phyloP scores from a whole-genome alignment of 2,888 invertebrate genomes.

The Mycalesis mineus region DNA sequence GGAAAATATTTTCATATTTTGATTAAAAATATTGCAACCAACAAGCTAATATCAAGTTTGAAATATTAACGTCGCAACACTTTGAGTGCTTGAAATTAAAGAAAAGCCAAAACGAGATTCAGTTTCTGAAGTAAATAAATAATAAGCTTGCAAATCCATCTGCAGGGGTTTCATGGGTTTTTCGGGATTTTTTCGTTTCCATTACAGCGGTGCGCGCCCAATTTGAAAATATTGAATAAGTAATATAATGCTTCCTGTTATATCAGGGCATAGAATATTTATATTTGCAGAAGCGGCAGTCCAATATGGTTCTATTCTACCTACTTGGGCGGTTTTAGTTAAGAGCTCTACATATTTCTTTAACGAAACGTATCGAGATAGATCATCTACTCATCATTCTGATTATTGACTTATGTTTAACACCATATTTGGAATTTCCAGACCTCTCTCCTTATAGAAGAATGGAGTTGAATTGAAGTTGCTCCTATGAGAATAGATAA shows the following conservation, averaged over 20 bases:
- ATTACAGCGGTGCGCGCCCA: slow-evolving; percentile 66
- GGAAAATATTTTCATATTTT: not conserved
- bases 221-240: slow-evolving; percentile 76
- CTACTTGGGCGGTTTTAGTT: not conserved
- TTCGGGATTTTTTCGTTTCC: slow-evolving; percentile 42
- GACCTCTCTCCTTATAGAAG: too few relatives aligned
- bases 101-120: slow-evolving; percentile 23
- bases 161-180: slow-evolving; percentile 59
- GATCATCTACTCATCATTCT: too few relatives aligned
- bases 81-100: slow-evolving; percentile 21
- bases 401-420: too few relatives aligned
- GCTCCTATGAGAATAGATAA: too few relatives aligned
- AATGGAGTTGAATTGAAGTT: too few relatives aligned
- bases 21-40: not conserved
- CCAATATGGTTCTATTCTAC: not conserved
- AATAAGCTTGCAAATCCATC: slow-evolving; percentile 66
- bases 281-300: slow-evolving; percentile 5
- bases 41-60: not conserved
- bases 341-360: too few relatives aligned
- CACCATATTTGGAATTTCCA: too few relatives aligned
- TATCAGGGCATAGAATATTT: slow-evolving; percentile 51
- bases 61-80: slow-evolving; percentile 14
- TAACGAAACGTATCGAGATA: not conserved
- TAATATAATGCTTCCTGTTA: slow-evolving; percentile 55
- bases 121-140: slow-evolving; percentile 62